Evolutionary conservation across 2,113 vertebrate species (phyloP), one percentile per base, ranked within the genome.

Genomic region (Laterallus jamaicensis): DNA sequence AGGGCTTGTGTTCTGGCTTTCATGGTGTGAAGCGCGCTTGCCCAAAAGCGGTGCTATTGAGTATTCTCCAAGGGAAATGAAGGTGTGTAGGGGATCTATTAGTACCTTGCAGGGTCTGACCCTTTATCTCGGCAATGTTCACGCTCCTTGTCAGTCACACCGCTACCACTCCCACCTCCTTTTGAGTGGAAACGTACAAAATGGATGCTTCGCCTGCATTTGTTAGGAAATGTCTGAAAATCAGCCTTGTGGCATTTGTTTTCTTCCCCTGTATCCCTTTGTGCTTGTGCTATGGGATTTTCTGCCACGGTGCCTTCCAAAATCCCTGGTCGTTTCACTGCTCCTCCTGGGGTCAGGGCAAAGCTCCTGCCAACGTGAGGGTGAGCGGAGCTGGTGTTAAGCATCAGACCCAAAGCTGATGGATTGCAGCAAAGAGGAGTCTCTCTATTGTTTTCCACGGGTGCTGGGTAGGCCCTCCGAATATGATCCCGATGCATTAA

Each of bases 11-110:
- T 96, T 95, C 93, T 97, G 96, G 67, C 91, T 82, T 93, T 95
- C 90, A 68, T 55, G 77, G 97, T 95, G 90, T 47, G 94, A 97
- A 97, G 91, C 52, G 66, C 97, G 96, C 97, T 96, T 97, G 93
- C 92, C 79, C 85, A 35, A 52, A 66, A 37, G 58, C 0, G 0
- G 19, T 75, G 21, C 40, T 52, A 18, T 19, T 19, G 49, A 92
- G 82, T 44, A n/a, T 93, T 82, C 91, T 80, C 75, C 85, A 71
- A 81, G 63, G 37, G 44, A 94, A 4, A 14, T 63, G 76, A 77
- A 91, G 76, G 47, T 58, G 52, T 7, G 5, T 3, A 76, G 54
- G 75, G 62, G 47, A 64, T 89, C 66, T 68, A 6, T 79, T 85
- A 66, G 70, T 50, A 22, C 19, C 39, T 70, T 75, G 62, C n/a